Conservation (phyloP, 2,888 invertebrate species). For the Lottia gigantea region DNA sequence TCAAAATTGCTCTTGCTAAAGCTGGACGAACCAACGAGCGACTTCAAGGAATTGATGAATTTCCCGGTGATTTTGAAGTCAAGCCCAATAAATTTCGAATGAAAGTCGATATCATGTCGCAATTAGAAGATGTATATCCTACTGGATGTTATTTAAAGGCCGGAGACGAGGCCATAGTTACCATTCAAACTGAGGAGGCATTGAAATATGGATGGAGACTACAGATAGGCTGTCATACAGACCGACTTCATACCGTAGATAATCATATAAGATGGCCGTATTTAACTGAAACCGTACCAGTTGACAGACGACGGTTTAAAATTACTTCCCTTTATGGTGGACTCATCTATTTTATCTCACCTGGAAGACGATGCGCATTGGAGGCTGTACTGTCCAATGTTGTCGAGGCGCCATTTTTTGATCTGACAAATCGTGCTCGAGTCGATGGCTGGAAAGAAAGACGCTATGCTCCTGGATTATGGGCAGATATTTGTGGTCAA, state of each 20-base stretch:
- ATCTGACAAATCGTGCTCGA: background rate
- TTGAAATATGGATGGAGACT: background rate
- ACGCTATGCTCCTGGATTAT: background rate
- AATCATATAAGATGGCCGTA: background rate
- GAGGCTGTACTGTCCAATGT: conserved; percentile 2
- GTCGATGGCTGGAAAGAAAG: background rate
- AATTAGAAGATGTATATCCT: background rate
- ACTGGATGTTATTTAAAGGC: background rate
- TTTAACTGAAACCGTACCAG: background rate
- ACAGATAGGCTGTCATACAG: background rate
- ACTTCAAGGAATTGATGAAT: background rate
- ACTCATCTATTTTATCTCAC: background rate
- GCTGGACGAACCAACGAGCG: background rate
- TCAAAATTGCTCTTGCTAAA: background rate
- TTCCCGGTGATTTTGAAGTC: conserved; percentile 4
- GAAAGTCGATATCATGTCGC: conserved; percentile 2
- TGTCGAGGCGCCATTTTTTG: background rate
- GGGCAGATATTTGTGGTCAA: conserved; percentile 3
- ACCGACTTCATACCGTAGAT: background rate
- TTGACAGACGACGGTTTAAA: background rate
- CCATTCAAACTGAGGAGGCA: background rate
- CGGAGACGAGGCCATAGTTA: background rate
- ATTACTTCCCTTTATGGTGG: background rate
- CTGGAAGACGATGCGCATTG: background rate
- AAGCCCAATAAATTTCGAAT: background rate